phyloP scores from a whole-genome alignment of 1,140 invertebrate genomes.

The Armadillidium nasatum region DNA sequence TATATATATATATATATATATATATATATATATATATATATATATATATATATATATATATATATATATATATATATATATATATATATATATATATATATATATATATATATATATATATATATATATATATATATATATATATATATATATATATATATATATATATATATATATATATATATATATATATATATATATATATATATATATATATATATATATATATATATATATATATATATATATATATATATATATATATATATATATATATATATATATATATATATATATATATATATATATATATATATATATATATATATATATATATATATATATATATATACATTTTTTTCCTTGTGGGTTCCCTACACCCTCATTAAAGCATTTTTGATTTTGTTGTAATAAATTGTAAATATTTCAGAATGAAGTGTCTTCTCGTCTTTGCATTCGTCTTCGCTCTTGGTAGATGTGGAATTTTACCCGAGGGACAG shows the following conservation, averaged over 20 bases:
- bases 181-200: too few species aligned
- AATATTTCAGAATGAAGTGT: not conserved
- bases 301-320: conserved; percentile 24
- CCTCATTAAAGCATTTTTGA: not conserved
- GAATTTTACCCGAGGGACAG: not conserved
- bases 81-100: conserved; percentile 34
- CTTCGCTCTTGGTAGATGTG: not conserved
- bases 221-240: too few species aligned
- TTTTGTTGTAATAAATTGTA: too few species aligned
- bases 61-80: conserved; percentile 35
- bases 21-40: not conserved
- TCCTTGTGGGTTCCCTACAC: too few species aligned
- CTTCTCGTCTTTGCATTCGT: not conserved
- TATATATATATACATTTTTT: not conserved
- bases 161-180: conserved; percentile 18
- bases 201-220: too few species aligned
- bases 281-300: conserved; percentile 3
- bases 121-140: conserved; percentile 29
- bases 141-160: conserved; percentile 37
- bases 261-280: not conserved
- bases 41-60: conserved; percentile 18
- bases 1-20: too few species aligned
- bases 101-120: conserved; percentile 34
- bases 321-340: conserved; percentile 4
- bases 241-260: too few species aligned